These are phyloP conservation scores for Macrocentrus cingulum DNA, from an alignment of 1,140 invertebrate species.

Conservation along the genomic window DNA sequence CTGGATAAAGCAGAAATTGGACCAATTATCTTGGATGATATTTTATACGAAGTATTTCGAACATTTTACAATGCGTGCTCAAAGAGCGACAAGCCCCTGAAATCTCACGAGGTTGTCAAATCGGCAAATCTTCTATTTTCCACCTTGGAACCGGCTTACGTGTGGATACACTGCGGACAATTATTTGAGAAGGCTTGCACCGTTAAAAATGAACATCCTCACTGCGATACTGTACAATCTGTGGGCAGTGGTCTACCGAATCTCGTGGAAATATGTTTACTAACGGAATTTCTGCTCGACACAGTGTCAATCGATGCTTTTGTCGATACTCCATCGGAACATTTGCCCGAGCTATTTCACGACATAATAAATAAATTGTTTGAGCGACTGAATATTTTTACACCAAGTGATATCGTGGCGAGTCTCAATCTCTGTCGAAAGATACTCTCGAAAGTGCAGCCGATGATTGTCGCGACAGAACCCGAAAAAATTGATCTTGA, in stretches of 20 bases:
- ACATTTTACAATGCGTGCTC: constrained; percentile 59
- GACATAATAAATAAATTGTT: constrained; percentile 68
- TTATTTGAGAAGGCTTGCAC: constrained; percentile 71
- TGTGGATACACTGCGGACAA: constrained; percentile 82
- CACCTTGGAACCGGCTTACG: constrained; percentile 81
- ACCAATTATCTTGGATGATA: constrained; percentile 80
- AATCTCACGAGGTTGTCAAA: constrained; percentile 70
- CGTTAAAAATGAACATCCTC: constrained; percentile 36
- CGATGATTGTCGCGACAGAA: constrained; percentile 54
- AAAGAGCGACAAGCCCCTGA: constrained; percentile 39
- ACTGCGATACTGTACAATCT: constrained; percentile 48
- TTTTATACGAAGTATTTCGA: constrained; percentile 82
- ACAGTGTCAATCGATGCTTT: constrained; percentile 80
- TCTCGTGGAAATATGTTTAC: constrained; percentile 68
- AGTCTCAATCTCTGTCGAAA: constrained; percentile 73
- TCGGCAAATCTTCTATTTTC: constrained; percentile 85
- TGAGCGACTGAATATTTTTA: constrained; percentile 62
- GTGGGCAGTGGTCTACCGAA: constrained; percentile 66
- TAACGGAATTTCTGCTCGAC: constrained; percentile 79
- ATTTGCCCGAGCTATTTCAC: constrained; percentile 73
- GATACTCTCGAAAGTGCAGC: constrained; percentile 77
- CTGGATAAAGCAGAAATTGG: constrained; percentile 90
- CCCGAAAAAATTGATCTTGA: constrained; percentile 34
- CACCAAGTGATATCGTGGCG: constrained; percentile 65
- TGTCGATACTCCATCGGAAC: constrained; percentile 77